Base-by-base conservation (phyloP, 2,113 vertebrate genomes). In the Crotalus helleri region DNA sequence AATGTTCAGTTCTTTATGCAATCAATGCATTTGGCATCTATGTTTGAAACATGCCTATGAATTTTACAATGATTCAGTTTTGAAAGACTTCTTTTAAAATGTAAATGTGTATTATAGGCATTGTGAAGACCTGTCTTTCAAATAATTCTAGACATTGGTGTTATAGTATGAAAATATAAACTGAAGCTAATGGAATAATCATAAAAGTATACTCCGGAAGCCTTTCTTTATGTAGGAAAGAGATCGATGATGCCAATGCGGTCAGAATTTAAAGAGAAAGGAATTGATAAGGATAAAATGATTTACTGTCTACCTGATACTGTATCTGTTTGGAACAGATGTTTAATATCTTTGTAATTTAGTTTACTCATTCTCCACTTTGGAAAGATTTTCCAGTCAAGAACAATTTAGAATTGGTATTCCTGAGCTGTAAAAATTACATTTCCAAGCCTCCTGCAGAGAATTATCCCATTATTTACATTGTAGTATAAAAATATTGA, bases 51-150 rank as follows among this genome's bases (percentile, higher is more conserved):
- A 93, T 95, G 96, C 95, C 95, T 95, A 9, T 95, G 69, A 93
- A 94, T 95, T 95, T 96, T 95, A 93, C 64, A 93, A 96, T 96
- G 95, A 95, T 95, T 96, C 94, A 95, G 94, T 89, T 95, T 96
- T 96, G 94, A 93, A 90, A 69, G 6, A 89, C 58, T 95, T 91
- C 94, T 97, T 90, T 94, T 94, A 96, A 85, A 95, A 96, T 94
- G 19, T 29, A 93, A 53, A 91, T 94, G 96, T 61, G 92, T 95
- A 44, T 88, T 85, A 91, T 95, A 93, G 91, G 81, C 57, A 53
- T 85, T 96, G 91, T 95, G 94, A 96, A 91, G 96, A 94, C 91
- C 58, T 93, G 89, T 96, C 94, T 92, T 95, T 59, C 91, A 93
- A 4, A 15, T 85, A 90, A 92, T 94, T 53, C 85, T 95, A 69